Evolutionary conservation across 2,888 invertebrate species (phyloP), one percentile per base, ranked within the genome.

Genomic region (Ernsta delagoae): DNA sequence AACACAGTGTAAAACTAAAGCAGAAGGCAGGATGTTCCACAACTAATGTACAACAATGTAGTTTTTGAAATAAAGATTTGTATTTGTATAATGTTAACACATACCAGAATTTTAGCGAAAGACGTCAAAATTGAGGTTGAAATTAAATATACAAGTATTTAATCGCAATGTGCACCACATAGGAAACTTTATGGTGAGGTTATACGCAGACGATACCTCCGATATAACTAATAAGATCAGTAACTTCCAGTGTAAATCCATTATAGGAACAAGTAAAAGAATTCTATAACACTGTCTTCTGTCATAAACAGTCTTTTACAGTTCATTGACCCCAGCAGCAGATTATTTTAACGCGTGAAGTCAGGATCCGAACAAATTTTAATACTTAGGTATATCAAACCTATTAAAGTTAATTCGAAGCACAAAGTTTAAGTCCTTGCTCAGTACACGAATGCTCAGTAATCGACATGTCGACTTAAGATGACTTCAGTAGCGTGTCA

Each of bases 141-240:
- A 70, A 67, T 80, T 75, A 70, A 75, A 77, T 8, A 72, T 78
- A 74, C 82, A 84, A 68, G 72, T 76, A 53, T 71, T 74, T 56
- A 79, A 75, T 31, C 73, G 71, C n/a, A 79, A 61, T 8, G 71
- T 72, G 70, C 82, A 84, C 78, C 77, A 80, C 73, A 83, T 72
- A 7, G 82, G 82, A 56, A 84, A 75, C 48, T 72, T 73, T n/a
- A 83, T 60, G n/a, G 81, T 80, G 59, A 80, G 60, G 74, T 81
- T 82, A 65, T 78, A 82, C 57, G 75, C 45, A 39, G 70, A 64
- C 59, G 76, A 78, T 86, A 87, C 86, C 86, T 86, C 80, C 12
- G 80, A 45, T 5, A 80, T 12, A 5, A 75, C 62, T 48, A 82
- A 57, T 12, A 83, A 41, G 63, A 81, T 8, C 4, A 66, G n/a